Base-by-base conservation (phyloP, 2,113 vertebrate genomes). In the Rallus limicola region DNA sequence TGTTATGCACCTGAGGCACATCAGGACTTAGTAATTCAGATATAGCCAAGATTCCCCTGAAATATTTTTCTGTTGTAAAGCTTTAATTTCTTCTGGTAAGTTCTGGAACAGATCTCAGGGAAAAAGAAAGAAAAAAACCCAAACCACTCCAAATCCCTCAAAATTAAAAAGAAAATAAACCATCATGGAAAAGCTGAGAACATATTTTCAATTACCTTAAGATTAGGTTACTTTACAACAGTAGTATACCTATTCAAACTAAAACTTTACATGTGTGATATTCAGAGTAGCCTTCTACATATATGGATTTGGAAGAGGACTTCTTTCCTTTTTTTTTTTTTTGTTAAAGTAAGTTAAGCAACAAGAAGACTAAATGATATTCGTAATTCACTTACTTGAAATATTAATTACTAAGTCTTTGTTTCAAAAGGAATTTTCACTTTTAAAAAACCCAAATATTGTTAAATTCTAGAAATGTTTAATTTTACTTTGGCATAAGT, bases 1-100 rank as follows among this genome's bases (percentile, higher is more conserved):
- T 0, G 0, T 87, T 91, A 58, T 91, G 81, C 82, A 95, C 52
- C 81, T 85, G 78, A 79, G 78, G 52, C 12, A 31, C 33, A 75
- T 87, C 69, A 93, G 33, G 56, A 75, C 15, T 82, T 91, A 33
- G 40, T 86, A 89, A 71, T 94, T 94, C 56, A 68, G 42, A 52
- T 70, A 26, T 23, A 84, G n/a, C 34, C 82, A 42, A 87, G 74
- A 59, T 75, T 84, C 6, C 17, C 46, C 21, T 29, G 11, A 78
- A 91, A 63, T 68, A 63, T 8, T 67, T 84, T 55, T 53, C 11
- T 67, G 10, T 52, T 67, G 80, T 63, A 63, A 74, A 81, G 5
- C 16, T 2, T 71, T 72, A 88, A 58, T 6, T 69, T 70, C 33
- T 80, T 70, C 36, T 75, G 17, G 18, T 75, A 38, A 84, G 50